Evolutionary conservation across 2,888 invertebrate genomes (phyloP).

Genomic region (Pomacea canaliculata): DNA sequence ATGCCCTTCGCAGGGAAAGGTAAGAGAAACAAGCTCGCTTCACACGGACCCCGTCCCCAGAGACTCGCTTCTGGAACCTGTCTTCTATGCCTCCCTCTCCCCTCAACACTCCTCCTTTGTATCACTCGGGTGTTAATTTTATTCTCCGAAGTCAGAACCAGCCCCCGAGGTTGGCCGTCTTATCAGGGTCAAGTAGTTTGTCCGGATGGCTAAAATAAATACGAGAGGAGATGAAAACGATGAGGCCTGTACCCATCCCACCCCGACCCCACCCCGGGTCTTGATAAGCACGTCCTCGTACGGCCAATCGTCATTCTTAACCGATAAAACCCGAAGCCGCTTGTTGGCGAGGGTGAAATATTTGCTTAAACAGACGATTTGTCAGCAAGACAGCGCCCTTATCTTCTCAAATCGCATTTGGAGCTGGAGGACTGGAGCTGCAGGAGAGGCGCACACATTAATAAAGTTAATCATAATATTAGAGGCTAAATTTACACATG

Average conservation of each 20-base stretch:
- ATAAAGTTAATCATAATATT: no score
- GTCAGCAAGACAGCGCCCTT: no score
- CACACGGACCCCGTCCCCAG: not conserved
- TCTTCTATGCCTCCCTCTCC: not conserved
- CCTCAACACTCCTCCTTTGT: not conserved
- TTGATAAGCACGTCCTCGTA: not conserved
- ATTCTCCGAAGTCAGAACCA: not conserved
- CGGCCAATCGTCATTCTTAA: no score
- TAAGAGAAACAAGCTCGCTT: slow-evolving; percentile 5
- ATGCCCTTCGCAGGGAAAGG: not conserved
- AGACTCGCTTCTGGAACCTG: slow-evolving; percentile 1
- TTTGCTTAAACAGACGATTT: no score
- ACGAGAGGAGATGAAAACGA: not conserved
- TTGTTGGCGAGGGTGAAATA: no score
- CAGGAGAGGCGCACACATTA: no score
- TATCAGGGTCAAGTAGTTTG: slow-evolving; percentile 16
- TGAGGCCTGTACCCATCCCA: not conserved
- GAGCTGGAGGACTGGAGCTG: no score
- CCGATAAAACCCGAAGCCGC: no score
- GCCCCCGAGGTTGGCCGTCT: not conserved
- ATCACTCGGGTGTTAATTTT: slow-evolving; percentile 19
- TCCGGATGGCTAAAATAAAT: not conserved
- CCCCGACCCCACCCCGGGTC: not conserved
- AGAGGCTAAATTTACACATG: no score
- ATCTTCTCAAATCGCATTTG: no score